phyloP scores from a whole-genome alignment of 2,113 vertebrate species.

The Nothobranchius kuhntae region DNA sequence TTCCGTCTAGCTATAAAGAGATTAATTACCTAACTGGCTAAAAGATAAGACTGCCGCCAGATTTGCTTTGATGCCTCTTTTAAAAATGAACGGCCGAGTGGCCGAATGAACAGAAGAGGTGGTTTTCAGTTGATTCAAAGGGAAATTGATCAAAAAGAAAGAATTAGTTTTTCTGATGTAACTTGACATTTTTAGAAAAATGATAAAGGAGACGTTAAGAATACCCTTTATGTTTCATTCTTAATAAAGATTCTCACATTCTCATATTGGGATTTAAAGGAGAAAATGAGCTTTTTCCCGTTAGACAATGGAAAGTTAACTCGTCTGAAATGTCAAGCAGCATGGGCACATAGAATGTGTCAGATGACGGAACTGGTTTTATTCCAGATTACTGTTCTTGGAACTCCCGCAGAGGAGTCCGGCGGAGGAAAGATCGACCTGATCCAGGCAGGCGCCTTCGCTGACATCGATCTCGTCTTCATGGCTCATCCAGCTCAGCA shows the following conservation, averaged over 20 bases:
- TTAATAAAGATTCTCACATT: not conserved
- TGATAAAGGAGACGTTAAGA: not conserved
- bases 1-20: too few relatives aligned
- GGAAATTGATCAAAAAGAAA: not conserved
- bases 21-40: not conserved
- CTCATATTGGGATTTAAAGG: not conserved
- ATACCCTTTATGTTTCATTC: too few relatives aligned
- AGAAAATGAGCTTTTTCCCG: not conserved
- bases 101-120: not conserved
- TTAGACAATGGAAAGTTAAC: not conserved
- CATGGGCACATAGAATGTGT: not conserved
- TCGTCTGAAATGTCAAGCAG: not conserved
- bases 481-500: conserved; percentile 91
- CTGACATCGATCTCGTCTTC: conserved; percentile 85
- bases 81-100: not conserved
- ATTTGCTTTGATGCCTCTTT: not conserved
- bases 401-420: conserved; percentile 89
- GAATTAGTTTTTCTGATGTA: not conserved
- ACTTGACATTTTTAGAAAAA: not conserved
- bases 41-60: not conserved
- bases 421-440: conserved; percentile 89
- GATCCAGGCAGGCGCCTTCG: conserved; percentile 85
- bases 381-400: conserved; percentile 84
- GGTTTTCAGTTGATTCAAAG: not conserved
- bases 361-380: conserved; percentile 5